Evolutionary conservation across 2,888 invertebrate species (phyloP), one percentile per base, ranked within the genome.

Genomic region (Brassicogethes aeneus): DNA sequence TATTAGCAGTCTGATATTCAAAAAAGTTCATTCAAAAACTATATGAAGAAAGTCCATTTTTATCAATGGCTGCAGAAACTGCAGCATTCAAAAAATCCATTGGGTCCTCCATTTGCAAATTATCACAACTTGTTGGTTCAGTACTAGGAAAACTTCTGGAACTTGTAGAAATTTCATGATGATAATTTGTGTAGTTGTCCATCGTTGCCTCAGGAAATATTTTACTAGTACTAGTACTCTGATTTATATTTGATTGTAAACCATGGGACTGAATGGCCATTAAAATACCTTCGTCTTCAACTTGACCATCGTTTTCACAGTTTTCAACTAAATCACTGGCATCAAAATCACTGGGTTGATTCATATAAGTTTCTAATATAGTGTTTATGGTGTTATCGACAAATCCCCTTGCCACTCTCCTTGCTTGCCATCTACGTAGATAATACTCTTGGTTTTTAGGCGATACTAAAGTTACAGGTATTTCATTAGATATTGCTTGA

Each of bases 211-310:
- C 57, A 34, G 51, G 49, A 15, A 52, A 42, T 36, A 33, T 16
- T 12, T 40, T 43, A 15, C 35, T 41, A 7, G 15, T 29, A 17
- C 36, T 33, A 3, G 29, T 5, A 36, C 12, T 32, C 14, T 41
- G 15, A 36, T 3, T 43, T 14, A 37, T 35, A 39, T 34, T 33
- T 8, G 55, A 54, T 31, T 77, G 79, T 42, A 84, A 64, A 1
- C 83, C 83, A 57, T 82, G 80, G 38, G 80, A 79, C 40, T 78
- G 78, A 53, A 84, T 84, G 2, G 84, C 84, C 82, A 82, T 83
- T 17, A 79, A 66, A 40, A 84, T 82, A 1, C 82, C 83, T 59
- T 80, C 79, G 56, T 82, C 79, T 65, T 82, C 82, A 56, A 82
- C 72, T 43, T 74, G 73, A 17, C 76, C 74, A 46, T 73, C 74